Evolutionary conservation across 2,113 vertebrate genomes (phyloP).

Genomic region (Hippocampus comes): DNA sequence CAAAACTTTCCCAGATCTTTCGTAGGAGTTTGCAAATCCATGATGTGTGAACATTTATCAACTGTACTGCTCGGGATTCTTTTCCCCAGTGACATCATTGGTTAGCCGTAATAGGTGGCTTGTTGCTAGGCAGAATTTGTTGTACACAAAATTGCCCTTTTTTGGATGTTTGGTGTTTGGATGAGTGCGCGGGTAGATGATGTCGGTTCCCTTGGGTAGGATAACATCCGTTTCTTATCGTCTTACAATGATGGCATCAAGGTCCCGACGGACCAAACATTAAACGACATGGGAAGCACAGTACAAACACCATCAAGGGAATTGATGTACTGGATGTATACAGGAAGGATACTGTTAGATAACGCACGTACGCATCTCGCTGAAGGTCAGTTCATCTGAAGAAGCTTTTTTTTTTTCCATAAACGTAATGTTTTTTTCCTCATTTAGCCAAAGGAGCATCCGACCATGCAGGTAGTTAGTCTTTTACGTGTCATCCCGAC

Average conservation of each 20-base stretch:
- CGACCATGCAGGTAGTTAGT: background rate
- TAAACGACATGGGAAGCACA: slow-evolving; percentile 34
- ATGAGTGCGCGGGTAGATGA: background rate
- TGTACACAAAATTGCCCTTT: too few relatives aligned
- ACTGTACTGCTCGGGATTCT: too few relatives aligned
- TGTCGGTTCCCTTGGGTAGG: background rate
- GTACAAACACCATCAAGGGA: slow-evolving; percentile 35
- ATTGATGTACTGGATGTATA: slow-evolving; percentile 20
- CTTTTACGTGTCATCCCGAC: background rate
- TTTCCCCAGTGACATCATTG: background rate
- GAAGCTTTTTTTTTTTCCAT: background rate
- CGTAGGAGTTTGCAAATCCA: too few relatives aligned
- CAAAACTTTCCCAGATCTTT: too few relatives aligned
- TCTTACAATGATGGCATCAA: slow-evolving; percentile 42
- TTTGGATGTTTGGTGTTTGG: background rate
- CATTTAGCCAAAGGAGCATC: background rate
- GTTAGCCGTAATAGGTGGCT: background rate
- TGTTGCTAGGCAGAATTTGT: background rate
- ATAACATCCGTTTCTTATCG: slow-evolving; percentile 22
- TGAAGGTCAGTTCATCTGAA: background rate
- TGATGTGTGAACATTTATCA: too few relatives aligned
- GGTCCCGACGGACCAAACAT: slow-evolving; percentile 26
- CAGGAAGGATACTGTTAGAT: slow-evolving; percentile 31
- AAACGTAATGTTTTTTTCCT: background rate
- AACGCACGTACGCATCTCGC: slow-evolving; percentile 21